Percentiles rank a stretch among this genome's conserved stretches.
These are phyloP conservation scores for Noctua comes DNA, from an alignment of 2,888 invertebrate genomes.

Conservation along the genomic window DNA sequence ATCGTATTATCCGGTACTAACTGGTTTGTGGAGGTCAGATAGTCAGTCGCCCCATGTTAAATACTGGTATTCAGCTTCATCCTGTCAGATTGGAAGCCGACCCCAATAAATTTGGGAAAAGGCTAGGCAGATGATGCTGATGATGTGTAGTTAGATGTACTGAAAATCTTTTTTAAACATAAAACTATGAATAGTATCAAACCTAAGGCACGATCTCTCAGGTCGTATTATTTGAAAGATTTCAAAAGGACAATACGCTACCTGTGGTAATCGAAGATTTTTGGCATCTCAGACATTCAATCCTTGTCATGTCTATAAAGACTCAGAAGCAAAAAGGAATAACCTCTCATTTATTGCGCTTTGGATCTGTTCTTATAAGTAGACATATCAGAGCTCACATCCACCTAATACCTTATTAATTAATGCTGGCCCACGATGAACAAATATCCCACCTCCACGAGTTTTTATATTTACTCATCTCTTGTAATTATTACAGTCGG, in stretches of 20 bases:
- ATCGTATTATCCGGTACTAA: too few relatives aligned
- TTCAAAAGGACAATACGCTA: not conserved
- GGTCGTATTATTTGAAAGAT: not conserved
- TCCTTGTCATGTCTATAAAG: not conserved
- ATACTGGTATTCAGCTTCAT: too few relatives aligned
- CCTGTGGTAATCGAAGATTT: not conserved
- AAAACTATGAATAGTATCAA: not conserved
- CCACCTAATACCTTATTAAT: conserved; percentile 16
- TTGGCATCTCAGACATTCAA: not conserved
- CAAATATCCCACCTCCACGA: conserved; percentile 35
- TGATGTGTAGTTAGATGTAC: too few relatives aligned
- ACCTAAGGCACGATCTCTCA: not conserved
- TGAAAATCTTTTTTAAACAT: not conserved
- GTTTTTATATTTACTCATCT: conserved; percentile 15
- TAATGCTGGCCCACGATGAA: not conserved
- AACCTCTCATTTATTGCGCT: conserved; percentile 68
- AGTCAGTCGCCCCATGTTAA: too few relatives aligned
- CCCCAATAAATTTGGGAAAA: too few relatives aligned
- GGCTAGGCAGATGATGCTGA: too few relatives aligned
- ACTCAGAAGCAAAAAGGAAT: not conserved
- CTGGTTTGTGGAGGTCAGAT: too few relatives aligned
- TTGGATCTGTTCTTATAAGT: conserved; percentile 21
- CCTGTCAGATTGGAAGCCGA: too few relatives aligned
- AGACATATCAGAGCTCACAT: not conserved
- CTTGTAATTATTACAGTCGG: conserved; percentile 5